These are phyloP conservation scores for Cossypha dichroa DNA, from an alignment of 2,797 vertebrate species.

Conservation along the genomic window DNA sequence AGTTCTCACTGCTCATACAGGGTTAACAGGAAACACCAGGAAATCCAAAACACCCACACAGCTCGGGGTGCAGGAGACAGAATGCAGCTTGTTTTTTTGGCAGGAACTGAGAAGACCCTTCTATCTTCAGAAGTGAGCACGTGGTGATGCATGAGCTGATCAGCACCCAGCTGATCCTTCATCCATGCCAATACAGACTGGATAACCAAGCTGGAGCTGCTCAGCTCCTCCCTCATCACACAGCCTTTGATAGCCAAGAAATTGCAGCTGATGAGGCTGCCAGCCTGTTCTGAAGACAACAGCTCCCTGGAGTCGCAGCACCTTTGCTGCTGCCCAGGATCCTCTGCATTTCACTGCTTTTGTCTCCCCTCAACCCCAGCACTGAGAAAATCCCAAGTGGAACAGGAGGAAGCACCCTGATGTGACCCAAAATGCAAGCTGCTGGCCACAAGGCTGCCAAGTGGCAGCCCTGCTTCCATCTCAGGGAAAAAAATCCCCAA, in stretches of 20 bases:
- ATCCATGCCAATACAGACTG: fast-evolving
- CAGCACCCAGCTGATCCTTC: neutral
- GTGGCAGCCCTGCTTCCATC: neutral
- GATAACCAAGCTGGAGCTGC: neutral
- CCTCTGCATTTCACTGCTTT: neutral
- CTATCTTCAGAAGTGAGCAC: neutral
- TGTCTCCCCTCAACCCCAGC: neutral
- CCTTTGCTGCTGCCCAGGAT: neutral
- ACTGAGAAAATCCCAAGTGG: neutral
- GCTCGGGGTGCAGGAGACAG: neutral
- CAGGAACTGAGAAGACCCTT: neutral
- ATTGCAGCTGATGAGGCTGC: fast-evolving
- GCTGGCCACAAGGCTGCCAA: neutral
- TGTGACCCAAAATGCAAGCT: neutral
- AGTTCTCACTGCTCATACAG: fast-evolving
- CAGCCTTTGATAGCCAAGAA: neutral
- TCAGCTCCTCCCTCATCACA: neutral
- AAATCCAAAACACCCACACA: neutral
- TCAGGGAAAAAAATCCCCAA: neutral
- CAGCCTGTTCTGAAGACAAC: neutral
- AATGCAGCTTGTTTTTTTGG: neutral
- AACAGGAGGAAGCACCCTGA: fast-evolving
- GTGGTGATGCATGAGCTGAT: neutral
- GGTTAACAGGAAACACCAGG: slow-evolving; percentile 25
- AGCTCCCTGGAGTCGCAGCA: neutral